A percentile compares a stretch with the other conserved stretches of the same genome.
phyloP scores from a whole-genome alignment of 2,113 vertebrate genomes.

The Hippocampus mohnikei region DNA sequence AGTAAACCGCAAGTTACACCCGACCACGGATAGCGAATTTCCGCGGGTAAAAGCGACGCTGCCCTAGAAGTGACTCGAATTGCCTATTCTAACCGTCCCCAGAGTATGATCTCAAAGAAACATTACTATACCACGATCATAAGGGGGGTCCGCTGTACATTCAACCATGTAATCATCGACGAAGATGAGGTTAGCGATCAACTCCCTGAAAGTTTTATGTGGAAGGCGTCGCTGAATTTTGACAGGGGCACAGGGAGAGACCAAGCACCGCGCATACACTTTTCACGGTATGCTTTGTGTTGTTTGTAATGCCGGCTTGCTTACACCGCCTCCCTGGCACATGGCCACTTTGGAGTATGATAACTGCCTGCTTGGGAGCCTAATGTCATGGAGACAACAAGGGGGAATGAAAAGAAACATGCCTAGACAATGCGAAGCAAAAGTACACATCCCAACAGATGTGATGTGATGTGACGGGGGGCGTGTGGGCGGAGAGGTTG shows the following conservation, averaged over 20 bases:
- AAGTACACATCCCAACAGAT: slow-evolving; percentile 63
- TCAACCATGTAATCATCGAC: slow-evolving; percentile 2
- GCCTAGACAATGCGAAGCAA: slow-evolving; percentile 58
- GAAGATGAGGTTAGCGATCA: neutral
- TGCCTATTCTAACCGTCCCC: too few species aligned
- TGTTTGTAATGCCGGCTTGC: slow-evolving; percentile 35
- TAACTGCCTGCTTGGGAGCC: slow-evolving; percentile 34
- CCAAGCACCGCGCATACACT: neutral
- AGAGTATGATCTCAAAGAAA: too few species aligned
- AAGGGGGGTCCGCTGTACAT: slow-evolving; percentile 14
- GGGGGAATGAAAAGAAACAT: slow-evolving; percentile 60
- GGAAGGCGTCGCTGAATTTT: slow-evolving; percentile 4
- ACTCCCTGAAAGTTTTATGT: slow-evolving; percentile 8
- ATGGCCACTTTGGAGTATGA: slow-evolving; percentile 41
- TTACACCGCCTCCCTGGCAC: slow-evolving; percentile 46
- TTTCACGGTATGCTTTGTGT: slow-evolving; percentile 22
- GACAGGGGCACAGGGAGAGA: neutral
- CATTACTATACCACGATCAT: too few species aligned
- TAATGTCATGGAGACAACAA: slow-evolving; percentile 53
- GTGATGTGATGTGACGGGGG: slow-evolving; percentile 37
- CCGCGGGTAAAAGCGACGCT: too few species aligned
- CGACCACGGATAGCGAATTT: too few species aligned
- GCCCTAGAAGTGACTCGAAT: too few species aligned
- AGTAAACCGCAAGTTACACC: too few species aligned
- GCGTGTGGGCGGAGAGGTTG: slow-evolving; percentile 5